Evolutionary conservation across 2,797 vertebrate species (phyloP).

Genomic region (Lepilemur ruficaudatus): DNA sequence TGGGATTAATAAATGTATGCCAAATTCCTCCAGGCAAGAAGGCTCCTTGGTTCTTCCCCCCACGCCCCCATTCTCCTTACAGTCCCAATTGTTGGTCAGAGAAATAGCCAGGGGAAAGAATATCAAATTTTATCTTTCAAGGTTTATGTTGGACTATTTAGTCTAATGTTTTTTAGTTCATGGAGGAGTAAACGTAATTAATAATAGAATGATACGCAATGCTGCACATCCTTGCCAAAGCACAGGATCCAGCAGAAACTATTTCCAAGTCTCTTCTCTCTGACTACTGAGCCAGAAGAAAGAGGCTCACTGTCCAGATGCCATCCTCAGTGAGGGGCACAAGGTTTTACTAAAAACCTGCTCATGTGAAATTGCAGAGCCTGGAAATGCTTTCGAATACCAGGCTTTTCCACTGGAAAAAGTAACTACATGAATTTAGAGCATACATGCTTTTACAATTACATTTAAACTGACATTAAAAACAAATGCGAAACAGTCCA

Average conservation of each 20-base stretch:
- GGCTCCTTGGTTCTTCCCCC: neutral
- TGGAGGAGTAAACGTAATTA: slow-evolving; percentile 82
- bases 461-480: slow-evolving; percentile 83
- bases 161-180: slow-evolving; percentile 79
- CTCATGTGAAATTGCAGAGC: slow-evolving; percentile 47
- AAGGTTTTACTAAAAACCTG: slow-evolving; percentile 43
- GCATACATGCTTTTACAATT: slow-evolving; percentile 81
- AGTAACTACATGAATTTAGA: slow-evolving; percentile 76
- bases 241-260: slow-evolving; percentile 49
- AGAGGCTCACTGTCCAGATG: slow-evolving; percentile 57
- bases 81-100: slow-evolving; percentile 35
- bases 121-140: slow-evolving; percentile 76
- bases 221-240: slow-evolving; percentile 68
- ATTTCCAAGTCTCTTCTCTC: slow-evolving; percentile 55
- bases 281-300: slow-evolving; percentile 60
- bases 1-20: slow-evolving; percentile 43
- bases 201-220: slow-evolving; percentile 78
- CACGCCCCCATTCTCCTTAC: neutral
- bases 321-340: slow-evolving; percentile 50
- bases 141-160: slow-evolving; percentile 75
- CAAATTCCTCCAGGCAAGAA: slow-evolving; percentile 45
- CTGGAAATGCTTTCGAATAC: slow-evolving; percentile 60
- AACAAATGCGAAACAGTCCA: slow-evolving; percentile 84
- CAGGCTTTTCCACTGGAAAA: slow-evolving; percentile 75
- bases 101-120: slow-evolving; percentile 46